phyloP scores from a whole-genome alignment of 2,113 vertebrate genomes.

The Lipophrys pholis region DNA sequence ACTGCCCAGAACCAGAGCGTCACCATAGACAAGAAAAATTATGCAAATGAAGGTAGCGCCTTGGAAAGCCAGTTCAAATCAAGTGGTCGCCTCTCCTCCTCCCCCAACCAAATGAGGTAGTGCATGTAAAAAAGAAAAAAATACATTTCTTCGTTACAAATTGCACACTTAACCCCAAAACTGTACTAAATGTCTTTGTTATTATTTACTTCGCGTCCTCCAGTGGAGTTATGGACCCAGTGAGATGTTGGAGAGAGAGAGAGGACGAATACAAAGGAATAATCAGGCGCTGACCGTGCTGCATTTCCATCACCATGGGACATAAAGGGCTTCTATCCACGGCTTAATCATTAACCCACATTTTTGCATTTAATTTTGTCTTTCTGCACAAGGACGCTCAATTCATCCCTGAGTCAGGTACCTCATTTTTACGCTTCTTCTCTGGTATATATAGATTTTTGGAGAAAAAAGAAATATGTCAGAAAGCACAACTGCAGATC shows the following conservation, averaged over 20 bases:
- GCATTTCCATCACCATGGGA: slow-evolving; percentile 66
- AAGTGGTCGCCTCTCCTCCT: slow-evolving; percentile 80
- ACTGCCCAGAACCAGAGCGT: slow-evolving; percentile 89
- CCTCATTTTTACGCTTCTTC: not conserved
- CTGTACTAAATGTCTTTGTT: slow-evolving; percentile 45
- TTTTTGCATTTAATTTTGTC: slow-evolving; percentile 40
- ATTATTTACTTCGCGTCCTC: slow-evolving; percentile 45
- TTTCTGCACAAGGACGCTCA: slow-evolving; percentile 26
- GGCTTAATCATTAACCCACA: slow-evolving; percentile 74
- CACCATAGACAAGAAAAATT: slow-evolving; percentile 96
- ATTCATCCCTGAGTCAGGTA: slow-evolving; percentile 16
- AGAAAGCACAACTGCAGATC: slow-evolving; percentile 36
- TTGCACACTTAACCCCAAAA: slow-evolving; percentile 22
- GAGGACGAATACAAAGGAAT: slow-evolving; percentile 59
- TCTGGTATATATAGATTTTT: not conserved
- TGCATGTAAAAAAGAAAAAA: slow-evolving; percentile 32
- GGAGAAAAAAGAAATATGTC: not conserved
- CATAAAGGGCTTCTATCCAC: slow-evolving; percentile 69
- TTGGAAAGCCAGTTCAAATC: slow-evolving; percentile 85
- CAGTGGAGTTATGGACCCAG: slow-evolving; percentile 37
- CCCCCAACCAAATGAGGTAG: slow-evolving; percentile 68
- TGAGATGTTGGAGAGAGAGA: slow-evolving; percentile 15
- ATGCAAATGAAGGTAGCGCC: slow-evolving; percentile 92
- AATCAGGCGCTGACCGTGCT: slow-evolving; percentile 54
- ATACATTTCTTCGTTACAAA: slow-evolving; percentile 47